phyloP scores from a whole-genome alignment of 2,888 invertebrate species.

The Rhorus exstirpatorius region DNA sequence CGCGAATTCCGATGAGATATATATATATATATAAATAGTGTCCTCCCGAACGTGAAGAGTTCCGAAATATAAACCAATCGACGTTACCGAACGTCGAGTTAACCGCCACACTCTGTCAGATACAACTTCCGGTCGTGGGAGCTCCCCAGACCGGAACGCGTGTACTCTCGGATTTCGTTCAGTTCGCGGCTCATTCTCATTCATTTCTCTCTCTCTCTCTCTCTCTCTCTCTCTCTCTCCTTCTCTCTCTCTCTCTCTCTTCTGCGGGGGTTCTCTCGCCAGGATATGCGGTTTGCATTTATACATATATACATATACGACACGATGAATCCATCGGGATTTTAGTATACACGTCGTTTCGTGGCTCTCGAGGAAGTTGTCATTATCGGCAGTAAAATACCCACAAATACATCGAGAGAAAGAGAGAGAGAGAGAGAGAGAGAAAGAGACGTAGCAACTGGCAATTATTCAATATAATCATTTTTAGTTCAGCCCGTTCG shows the following conservation, averaged over 20 bases:
- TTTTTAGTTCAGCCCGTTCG: conserved; percentile 23
- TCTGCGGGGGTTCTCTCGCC: conserved; percentile 53
- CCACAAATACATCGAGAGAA: background rate
- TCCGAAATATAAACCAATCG: conserved; percentile 61
- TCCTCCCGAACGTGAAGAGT: conserved; percentile 23
- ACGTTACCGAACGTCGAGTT: conserved; percentile 23
- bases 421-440: background rate
- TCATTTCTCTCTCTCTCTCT: conserved; percentile 13
- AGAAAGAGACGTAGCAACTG: background rate
- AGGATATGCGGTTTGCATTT: conserved; percentile 63
- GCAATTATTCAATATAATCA: conserved; percentile 38
- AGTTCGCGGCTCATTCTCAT: conserved; percentile 55
- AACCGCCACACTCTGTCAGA: conserved; percentile 40
- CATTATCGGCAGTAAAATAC: conserved; percentile 44
- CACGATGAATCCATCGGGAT: conserved; percentile 27
- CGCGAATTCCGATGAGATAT: conserved; percentile 4
- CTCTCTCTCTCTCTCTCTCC: background rate
- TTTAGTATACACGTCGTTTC: conserved; percentile 15
- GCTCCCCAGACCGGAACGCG: conserved; percentile 68
- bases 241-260: conserved; percentile 1
- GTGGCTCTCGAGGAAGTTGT: conserved; percentile 48
- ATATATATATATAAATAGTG: too few relatives aligned
- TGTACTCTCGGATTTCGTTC: conserved; percentile 58
- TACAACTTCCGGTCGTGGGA: conserved; percentile 63
- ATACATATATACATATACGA: background rate